Evolutionary conservation across 2,888 invertebrate genomes (phyloP).

Genomic region (Bombyx huttoni): DNA sequence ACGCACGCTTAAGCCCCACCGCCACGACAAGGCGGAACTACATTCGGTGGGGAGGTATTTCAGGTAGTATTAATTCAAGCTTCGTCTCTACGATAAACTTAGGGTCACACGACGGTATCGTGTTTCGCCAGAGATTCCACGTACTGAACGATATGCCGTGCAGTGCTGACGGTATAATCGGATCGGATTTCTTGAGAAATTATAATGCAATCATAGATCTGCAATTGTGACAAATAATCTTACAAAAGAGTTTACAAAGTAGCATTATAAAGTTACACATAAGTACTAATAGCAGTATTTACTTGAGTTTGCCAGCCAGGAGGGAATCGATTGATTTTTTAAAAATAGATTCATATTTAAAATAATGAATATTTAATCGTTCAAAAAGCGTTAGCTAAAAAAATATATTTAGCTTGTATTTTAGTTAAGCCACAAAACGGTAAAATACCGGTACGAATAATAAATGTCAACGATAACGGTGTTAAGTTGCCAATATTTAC

Average conservation of each 20-base stretch:
- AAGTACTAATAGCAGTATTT: too few species aligned
- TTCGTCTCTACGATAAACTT: background rate
- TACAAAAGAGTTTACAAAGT: background rate
- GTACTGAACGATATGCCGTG: background rate
- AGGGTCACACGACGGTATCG: background rate
- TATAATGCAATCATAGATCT: slow-evolving; percentile 1
- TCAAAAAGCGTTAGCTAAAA: too few species aligned
- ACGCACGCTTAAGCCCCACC: too few species aligned
- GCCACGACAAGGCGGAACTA: too few species aligned
- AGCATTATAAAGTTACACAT: too few species aligned
- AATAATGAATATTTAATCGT: too few species aligned
- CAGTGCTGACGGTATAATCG: background rate
- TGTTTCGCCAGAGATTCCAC: too few species aligned
- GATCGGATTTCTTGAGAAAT: background rate
- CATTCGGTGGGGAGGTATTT: too few species aligned
- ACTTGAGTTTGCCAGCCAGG: too few species aligned
- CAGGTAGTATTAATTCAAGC: background rate
- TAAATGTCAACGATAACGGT: slow-evolving; percentile 9
- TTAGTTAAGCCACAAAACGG: slow-evolving; percentile 2
- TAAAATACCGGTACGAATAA: slow-evolving; percentile 8
- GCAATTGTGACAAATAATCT: background rate
- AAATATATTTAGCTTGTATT: too few species aligned
- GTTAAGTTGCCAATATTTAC: slow-evolving; percentile 6
- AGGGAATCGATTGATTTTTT: too few species aligned
- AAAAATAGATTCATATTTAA: too few species aligned